Evolutionary conservation across 2,113 vertebrate species (phyloP).

Genomic region (Lasiurus borealis): DNA sequence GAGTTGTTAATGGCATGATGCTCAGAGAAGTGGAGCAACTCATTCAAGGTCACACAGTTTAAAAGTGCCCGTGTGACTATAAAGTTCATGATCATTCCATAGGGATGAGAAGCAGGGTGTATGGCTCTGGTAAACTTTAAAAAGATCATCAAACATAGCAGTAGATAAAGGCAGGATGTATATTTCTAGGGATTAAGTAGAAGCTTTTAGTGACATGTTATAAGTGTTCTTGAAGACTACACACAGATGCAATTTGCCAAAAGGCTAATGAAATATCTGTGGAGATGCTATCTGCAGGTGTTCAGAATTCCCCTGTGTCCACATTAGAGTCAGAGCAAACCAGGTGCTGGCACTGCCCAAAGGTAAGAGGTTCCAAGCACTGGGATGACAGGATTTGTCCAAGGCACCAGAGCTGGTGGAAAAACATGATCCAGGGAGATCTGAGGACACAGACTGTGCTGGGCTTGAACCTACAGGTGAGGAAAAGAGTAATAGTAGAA

Average conservation of each 20-base stretch:
- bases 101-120: background rate
- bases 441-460: background rate
- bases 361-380: background rate
- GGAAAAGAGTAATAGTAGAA: background rate
- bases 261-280: background rate
- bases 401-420: background rate
- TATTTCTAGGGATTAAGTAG: background rate
- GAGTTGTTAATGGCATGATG: background rate
- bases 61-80: background rate
- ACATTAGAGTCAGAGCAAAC: background rate
- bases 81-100: background rate
- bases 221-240: background rate
- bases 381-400: background rate
- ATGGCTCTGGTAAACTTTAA: background rate
- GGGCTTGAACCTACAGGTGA: background rate
- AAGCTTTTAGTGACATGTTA: background rate
- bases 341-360: background rate
- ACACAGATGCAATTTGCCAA: background rate
- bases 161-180: background rate
- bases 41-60: background rate
- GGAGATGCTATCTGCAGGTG: background rate
- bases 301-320: background rate
- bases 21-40: constrained; percentile 29
- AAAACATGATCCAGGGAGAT: background rate
- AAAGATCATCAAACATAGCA: background rate